Conservation (phyloP, 2,113 vertebrate genomes). For the Otocyon megalotis region DNA sequence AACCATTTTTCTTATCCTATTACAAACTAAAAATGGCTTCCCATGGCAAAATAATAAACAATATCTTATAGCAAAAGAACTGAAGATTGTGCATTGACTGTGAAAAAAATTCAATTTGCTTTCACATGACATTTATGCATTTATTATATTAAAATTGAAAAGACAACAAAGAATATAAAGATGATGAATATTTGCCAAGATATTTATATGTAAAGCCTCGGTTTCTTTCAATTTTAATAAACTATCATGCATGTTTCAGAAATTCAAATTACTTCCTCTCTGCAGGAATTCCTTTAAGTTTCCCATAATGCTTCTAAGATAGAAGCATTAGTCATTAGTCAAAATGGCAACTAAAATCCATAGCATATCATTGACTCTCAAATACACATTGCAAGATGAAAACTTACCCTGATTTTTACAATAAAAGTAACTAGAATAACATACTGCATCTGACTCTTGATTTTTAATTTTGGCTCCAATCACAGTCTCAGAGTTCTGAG, state of each 20-base stretch:
- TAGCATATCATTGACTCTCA: background rate
- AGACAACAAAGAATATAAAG: background rate
- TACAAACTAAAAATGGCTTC: background rate
- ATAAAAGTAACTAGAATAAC: background rate
- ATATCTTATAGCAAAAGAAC: background rate
- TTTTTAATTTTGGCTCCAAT: background rate
- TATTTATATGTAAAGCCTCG: background rate
- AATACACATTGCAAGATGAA: background rate
- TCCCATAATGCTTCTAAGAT: background rate
- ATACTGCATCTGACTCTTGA: background rate
- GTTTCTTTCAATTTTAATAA: slow-evolving; percentile 11
- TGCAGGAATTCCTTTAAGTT: background rate
- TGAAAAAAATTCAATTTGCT: background rate
- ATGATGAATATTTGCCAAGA: background rate
- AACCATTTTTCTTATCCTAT: background rate
- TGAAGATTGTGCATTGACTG: background rate
- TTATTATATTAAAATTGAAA: background rate
- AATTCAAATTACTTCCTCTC: background rate
- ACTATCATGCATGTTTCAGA: background rate
- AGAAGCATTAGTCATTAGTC: background rate
- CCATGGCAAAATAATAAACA: background rate
- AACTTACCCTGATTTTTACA: background rate
- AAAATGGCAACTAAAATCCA: background rate
- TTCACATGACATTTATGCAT: background rate
- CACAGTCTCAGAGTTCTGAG: background rate